Conservation (phyloP, 2,888 invertebrate genomes). For the Apotomis turbidana region DNA sequence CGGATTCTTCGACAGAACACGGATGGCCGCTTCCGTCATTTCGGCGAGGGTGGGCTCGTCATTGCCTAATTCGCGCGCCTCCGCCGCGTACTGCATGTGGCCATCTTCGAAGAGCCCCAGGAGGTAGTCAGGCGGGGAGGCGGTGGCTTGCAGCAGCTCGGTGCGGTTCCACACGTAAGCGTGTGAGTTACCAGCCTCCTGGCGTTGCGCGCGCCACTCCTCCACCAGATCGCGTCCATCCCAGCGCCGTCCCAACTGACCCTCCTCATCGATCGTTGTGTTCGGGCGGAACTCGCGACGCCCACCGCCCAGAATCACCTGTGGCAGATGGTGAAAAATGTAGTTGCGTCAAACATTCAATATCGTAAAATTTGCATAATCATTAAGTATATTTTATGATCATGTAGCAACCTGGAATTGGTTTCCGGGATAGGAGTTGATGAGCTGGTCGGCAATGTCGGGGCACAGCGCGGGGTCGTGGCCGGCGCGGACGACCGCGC, state of each 20-base stretch:
- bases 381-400: too few relatives aligned
- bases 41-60: slow-evolving; percentile 84
- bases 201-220: slow-evolving; percentile 71
- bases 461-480: slow-evolving; percentile 79
- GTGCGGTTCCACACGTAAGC: slow-evolving; percentile 79
- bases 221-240: slow-evolving; percentile 67
- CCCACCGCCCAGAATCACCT: slow-evolving; percentile 55
- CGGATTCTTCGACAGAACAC: too few relatives aligned
- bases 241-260: slow-evolving; percentile 68
- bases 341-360: background rate
- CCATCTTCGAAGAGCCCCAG: slow-evolving; percentile 74
- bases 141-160: slow-evolving; percentile 70
- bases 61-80: slow-evolving; percentile 48
- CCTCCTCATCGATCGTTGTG: slow-evolving; percentile 71
- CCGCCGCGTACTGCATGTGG: slow-evolving; percentile 79
- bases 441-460: slow-evolving; percentile 72
- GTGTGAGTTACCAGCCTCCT: slow-evolving; percentile 47
- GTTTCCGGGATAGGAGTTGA: slow-evolving; percentile 43
- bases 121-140: slow-evolving; percentile 69
- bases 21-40: slow-evolving; percentile 86
- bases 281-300: slow-evolving; percentile 71
- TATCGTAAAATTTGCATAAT: background rate
- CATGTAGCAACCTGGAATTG: slow-evolving; percentile 80
- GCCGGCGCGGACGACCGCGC: slow-evolving; percentile 67
- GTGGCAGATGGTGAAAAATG: slow-evolving; percentile 27